Evolutionary conservation across 2,113 vertebrate genomes (phyloP), one percentile per base, ranked within the genome.

Genomic region (Acanthisitta chloris): DNA sequence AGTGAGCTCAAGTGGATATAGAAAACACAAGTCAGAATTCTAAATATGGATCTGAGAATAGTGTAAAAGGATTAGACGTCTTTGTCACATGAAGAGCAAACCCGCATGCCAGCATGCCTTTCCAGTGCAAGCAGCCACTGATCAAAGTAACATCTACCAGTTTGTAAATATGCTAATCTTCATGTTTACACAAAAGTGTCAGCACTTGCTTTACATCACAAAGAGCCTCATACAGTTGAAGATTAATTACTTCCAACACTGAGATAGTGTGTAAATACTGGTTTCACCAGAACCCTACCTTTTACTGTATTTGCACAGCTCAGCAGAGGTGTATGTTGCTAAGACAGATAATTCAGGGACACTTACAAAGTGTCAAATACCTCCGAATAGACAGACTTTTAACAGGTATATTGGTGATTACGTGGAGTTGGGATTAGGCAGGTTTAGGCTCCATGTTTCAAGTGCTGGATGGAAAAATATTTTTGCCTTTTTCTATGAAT

Each of bases 151-250:
- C 93, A 98, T 96, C 96, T 96, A 94, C 96, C 94, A 97, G 97
- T 97, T 96, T 98, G 97, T 97, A 98, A 98, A 98, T 97, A 98
- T 88, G 97, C 98, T 98, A 98, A 98, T 98, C 98, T 98, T 94
- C 96, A 94, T 98, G 97, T 98, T 98, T 98, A 98, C 97, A 98
- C 97, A 97, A 95, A 98, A 98, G 98, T 98, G 97, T 98, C 98
- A 97, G 96, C 91, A 85, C 95, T 90, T 70, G 91, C 97, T 98
- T 97, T 98, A 97, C 94, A 94, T 97, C 96, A 98, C 97, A 97
- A 97, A 98, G 97, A 92, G 86, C 83, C 95, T 97, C 92, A 62
- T 96, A 93, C 97, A 96, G 88, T 88, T 46, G 78, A 97, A 98
- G 97, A 98, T 98, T 97, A 98, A 98, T 98, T 98, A 97, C 97